Conservation (phyloP, 2,888 invertebrate species). For the Zaprionus obscuricornis region DNA sequence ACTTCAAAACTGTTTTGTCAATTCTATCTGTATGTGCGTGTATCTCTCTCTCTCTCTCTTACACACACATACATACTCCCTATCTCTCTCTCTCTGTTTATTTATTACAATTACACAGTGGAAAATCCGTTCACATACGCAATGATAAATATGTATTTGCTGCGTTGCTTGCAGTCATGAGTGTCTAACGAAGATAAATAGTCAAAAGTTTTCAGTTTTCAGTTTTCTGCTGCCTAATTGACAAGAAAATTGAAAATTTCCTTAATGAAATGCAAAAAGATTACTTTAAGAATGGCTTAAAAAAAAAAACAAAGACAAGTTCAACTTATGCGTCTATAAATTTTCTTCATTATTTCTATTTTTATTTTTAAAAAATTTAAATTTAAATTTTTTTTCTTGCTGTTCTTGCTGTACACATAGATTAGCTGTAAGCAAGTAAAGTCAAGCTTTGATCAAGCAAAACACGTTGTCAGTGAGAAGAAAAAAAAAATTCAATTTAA, state of each 20-base stretch:
- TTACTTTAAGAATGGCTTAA: conserved; percentile 26
- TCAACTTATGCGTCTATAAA: not conserved
- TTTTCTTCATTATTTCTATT: not conserved
- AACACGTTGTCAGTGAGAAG: too few species aligned
- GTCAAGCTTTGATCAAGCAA: too few species aligned
- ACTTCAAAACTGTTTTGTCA: conserved; percentile 50
- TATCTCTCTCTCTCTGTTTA: too few species aligned
- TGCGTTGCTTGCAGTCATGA: conserved; percentile 8
- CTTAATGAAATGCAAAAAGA: conserved; percentile 65
- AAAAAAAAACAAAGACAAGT: not conserved
- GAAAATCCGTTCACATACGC: conserved; percentile 14
- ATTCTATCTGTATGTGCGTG: too few species aligned
- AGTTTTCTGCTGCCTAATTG: conserved; percentile 63
- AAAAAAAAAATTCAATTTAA: conserved; percentile 65
- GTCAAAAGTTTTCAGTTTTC: conserved; percentile 59
- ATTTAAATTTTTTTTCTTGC: conserved; percentile 8
- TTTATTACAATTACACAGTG: too few species aligned
- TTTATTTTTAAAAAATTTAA: conserved; percentile 1
- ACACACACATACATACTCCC: too few species aligned
- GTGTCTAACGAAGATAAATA: conserved; percentile 70
- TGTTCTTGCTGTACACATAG: not conserved
- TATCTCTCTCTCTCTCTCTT: too few species aligned
- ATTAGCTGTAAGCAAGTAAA: too few species aligned
- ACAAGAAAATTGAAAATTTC: conserved; percentile 72
- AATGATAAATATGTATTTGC: conserved; percentile 9